Percentiles rank a stretch among this genome's conserved stretches.
Evolutionary conservation across 2,113 vertebrate species (phyloP).

Genomic region (Cololabis saira): DNA sequence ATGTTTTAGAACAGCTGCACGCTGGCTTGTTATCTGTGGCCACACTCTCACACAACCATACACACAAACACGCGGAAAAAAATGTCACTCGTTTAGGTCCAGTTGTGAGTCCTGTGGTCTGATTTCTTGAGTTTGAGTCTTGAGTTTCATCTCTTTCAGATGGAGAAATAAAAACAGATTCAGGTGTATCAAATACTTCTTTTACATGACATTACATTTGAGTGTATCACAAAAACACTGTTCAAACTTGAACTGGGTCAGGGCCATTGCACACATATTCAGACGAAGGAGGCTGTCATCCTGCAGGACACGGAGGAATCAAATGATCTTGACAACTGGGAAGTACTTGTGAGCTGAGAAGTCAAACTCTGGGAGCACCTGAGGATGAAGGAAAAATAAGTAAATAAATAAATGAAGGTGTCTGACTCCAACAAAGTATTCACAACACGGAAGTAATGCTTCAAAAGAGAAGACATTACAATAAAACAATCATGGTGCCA

Average conservation of each 20-base stretch:
- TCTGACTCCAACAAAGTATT: too few relatives aligned
- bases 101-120: constrained; percentile 33
- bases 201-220: constrained; percentile 10
- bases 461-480: too few relatives aligned
- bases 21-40: not conserved
- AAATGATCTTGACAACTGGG: constrained; percentile 97
- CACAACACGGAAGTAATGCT: too few relatives aligned
- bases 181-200: constrained; percentile 17
- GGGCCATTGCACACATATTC: constrained; percentile 29
- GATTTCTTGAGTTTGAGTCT: not conserved
- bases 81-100: constrained; percentile 40
- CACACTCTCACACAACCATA: not conserved
- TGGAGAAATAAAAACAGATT: constrained; percentile 5
- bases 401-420: not conserved
- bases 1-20: constrained; percentile 17
- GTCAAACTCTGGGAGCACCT: constrained; percentile 97
- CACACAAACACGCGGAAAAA: not conserved
- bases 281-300: not conserved
- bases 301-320: constrained; percentile 42
- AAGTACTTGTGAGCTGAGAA: constrained; percentile 98
- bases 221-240: constrained; percentile 2
- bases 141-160: not conserved
- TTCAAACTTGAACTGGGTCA: constrained; percentile 21
- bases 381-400: constrained; percentile 24
- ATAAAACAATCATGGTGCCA: too few relatives aligned